Conservation (phyloP, 2,888 invertebrate species). For the Meta bourneti region DNA sequence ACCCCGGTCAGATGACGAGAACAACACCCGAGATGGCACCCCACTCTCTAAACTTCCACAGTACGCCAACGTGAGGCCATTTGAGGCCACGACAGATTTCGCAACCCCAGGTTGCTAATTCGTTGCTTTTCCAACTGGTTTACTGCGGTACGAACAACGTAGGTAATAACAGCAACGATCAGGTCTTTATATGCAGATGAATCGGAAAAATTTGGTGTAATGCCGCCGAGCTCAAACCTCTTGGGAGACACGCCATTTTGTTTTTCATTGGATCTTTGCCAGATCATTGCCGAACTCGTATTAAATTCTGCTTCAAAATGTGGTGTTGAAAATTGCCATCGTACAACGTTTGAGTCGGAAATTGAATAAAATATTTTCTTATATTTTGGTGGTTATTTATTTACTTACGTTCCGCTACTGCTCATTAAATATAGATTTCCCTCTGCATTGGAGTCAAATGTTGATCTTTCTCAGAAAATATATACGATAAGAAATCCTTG, state of each 20-base stretch:
- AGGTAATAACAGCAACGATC: neutral
- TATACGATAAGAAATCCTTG: too few species aligned
- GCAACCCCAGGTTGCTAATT: too few species aligned
- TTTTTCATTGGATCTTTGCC: slow-evolving; percentile 47
- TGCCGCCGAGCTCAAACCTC: neutral
- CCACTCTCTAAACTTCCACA: too few species aligned
- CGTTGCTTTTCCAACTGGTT: too few species aligned
- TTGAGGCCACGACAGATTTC: too few species aligned
- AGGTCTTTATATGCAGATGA: slow-evolving; percentile 22
- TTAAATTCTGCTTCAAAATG: slow-evolving; percentile 47
- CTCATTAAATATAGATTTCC: neutral
- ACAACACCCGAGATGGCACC: too few species aligned
- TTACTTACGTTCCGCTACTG: neutral
- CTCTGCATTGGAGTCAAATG: neutral
- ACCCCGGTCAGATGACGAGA: too few species aligned
- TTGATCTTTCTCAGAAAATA: neutral
- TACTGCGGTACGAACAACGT: neutral
- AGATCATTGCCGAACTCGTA: slow-evolving; percentile 36
- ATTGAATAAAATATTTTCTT: neutral
- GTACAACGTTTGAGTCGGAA: neutral
- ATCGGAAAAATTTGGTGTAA: neutral
- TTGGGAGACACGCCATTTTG: slow-evolving; percentile 24
- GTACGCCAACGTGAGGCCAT: too few species aligned
- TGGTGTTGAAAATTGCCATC: slow-evolving; percentile 18
- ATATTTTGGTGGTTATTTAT: neutral